These are phyloP conservation scores for Drosophila nr. perissopoda DNA, from an alignment of 2,888 invertebrate genomes.

Conservation along the genomic window DNA sequence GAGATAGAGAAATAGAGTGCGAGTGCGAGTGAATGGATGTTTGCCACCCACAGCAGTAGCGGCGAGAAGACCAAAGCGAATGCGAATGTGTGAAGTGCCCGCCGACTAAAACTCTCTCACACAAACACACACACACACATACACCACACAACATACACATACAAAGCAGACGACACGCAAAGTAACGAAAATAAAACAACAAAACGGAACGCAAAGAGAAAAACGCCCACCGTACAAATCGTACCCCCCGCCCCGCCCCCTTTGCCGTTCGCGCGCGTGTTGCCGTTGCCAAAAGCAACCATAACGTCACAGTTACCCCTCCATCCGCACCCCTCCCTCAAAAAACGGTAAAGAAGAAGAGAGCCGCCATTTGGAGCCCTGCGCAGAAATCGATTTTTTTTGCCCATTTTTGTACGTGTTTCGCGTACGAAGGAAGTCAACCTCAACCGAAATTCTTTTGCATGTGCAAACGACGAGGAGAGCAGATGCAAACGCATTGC, in stretches of 20 bases:
- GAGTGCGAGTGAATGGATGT: constrained; percentile 45
- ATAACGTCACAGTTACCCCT: constrained; percentile 59
- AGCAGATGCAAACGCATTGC: constrained; percentile 34
- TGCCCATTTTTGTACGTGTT: constrained; percentile 73
- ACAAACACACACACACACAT: constrained; percentile 33
- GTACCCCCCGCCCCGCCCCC: constrained; percentile 31
- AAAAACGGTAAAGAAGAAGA: constrained; percentile 47
- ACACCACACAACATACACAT: constrained; percentile 27
- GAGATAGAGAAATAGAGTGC: constrained; percentile 38
- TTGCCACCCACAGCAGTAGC: constrained; percentile 65
- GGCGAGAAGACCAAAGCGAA: constrained; percentile 37
- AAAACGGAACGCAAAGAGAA: constrained; percentile 67
- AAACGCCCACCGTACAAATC: constrained; percentile 73
- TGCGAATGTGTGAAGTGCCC: constrained; percentile 54
- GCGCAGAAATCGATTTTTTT: constrained; percentile 84
- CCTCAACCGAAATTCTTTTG: constrained; percentile 62
- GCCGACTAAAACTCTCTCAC: constrained; percentile 51
- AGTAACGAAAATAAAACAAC: constrained; percentile 60
- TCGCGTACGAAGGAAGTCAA: constrained; percentile 47
- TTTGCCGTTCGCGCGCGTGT: constrained; percentile 41
- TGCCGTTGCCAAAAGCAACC: constrained; percentile 59
- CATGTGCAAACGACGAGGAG: constrained; percentile 36
- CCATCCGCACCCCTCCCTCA: not conserved
- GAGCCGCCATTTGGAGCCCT: constrained; percentile 70
- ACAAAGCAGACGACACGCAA: constrained; percentile 36